Base-by-base conservation (phyloP, 1,140 invertebrate species). In the Bicyclus anynana region DNA sequence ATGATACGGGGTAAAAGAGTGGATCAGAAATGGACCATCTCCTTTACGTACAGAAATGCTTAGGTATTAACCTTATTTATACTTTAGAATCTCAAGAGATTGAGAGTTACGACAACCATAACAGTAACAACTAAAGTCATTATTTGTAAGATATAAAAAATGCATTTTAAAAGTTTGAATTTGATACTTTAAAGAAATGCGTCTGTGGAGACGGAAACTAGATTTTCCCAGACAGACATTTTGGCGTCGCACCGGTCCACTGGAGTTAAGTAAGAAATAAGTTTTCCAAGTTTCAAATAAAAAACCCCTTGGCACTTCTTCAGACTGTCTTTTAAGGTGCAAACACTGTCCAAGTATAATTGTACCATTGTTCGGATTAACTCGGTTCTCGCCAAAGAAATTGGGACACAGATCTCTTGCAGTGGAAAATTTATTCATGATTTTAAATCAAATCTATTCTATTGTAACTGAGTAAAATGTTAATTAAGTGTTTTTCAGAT, bases 291-390 rank as follows among this genome's bases (percentile, higher is more conserved):
- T 27, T 20, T 10, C 17, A 49, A 40, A 47, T 48, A 56, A 56
- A 56, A 56, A 16, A 23, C 21, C 33, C 46, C 6, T 16, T 17
- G 46, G 46, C 44, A 56, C 5, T 33, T 20, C 49, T 20, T 14
- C 33, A 46, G 21, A 55, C 18, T 26, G 53, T 56, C 35, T 42
- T 50, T 29, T 16, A 6, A 49, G 54, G 47, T 56, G 53, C 21
- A 46, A 49, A 49, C 47, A 48, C 17, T 20, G 9, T 26, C 29
- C 18, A 35, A 37, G 37, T 55, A 26, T 37, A 48, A 48, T 48
- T 50, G 35, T 37, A 37, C 12, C 42, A 37, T 37, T 12, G 0
- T 23, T 37, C n/a, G 27, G 29, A 33, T 44, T 53, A 33, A 44
- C 42, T 47, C 2, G 26, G 29, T 50, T 54, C 10, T 47, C 35